phyloP scores from a whole-genome alignment of 2,888 invertebrate species.

The Vanessa cardui region DNA sequence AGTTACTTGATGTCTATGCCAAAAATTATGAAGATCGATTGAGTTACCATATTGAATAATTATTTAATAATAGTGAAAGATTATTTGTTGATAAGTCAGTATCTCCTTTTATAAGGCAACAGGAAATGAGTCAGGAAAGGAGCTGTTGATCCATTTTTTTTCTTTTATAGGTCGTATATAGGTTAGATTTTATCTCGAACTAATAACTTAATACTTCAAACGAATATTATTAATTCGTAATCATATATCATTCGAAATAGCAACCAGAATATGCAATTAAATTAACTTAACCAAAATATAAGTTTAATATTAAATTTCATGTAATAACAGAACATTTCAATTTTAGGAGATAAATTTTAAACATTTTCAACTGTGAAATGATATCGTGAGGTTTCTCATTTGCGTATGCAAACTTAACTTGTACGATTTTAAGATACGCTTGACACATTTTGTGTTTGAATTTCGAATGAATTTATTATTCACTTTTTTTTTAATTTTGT shows the following conservation, averaged over 20 bases:
- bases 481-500: background rate
- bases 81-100: too few species aligned
- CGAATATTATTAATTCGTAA: background rate
- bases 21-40: too few species aligned
- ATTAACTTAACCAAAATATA: background rate
- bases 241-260: background rate
- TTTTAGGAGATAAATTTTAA: background rate
- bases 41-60: too few species aligned
- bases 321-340: background rate
- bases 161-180: too few species aligned
- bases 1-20: too few species aligned
- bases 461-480: background rate
- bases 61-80: too few species aligned
- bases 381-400: background rate
- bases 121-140: too few species aligned
- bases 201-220: background rate
- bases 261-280: background rate
- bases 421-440: background rate
- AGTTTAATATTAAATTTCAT: background rate
- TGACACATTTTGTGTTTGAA: background rate
- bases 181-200: too few species aligned
- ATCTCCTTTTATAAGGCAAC: too few species aligned
- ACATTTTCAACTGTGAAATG: constrained; percentile 10
- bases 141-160: too few species aligned
- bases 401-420: constrained; percentile 7